phyloP scores from a whole-genome alignment of 2,888 invertebrate species.

The Dioctria linearis region DNA sequence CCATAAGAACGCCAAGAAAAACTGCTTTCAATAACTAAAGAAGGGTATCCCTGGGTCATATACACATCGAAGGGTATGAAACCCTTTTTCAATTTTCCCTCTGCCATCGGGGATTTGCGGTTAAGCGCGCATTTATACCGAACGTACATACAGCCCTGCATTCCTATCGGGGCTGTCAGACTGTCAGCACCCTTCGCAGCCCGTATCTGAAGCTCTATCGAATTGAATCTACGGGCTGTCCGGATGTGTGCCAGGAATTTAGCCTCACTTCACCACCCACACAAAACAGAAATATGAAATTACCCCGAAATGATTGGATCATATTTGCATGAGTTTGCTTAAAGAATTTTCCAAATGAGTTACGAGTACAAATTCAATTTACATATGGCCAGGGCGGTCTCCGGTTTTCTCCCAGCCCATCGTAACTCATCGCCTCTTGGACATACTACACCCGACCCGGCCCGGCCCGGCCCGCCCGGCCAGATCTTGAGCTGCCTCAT shows the following conservation, averaged over 20 bases:
- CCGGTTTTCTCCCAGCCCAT: background rate
- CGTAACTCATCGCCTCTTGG: background rate
- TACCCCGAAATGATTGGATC: constrained; percentile 52
- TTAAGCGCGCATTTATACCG: constrained; percentile 30
- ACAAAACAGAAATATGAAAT: constrained; percentile 50
- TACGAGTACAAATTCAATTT: constrained; percentile 51
- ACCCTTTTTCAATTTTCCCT: constrained; percentile 47
- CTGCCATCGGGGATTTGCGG: constrained; percentile 34
- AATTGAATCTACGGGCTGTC: background rate
- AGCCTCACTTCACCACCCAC: constrained; percentile 12
- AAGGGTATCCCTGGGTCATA: constrained; percentile 26
- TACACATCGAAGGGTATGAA: background rate
- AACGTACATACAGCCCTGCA: background rate
- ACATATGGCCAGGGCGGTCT: background rate
- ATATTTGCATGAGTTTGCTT: constrained; percentile 52
- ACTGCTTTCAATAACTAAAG: constrained; percentile 17
- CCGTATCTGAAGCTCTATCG: background rate
- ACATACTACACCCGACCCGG: background rate
- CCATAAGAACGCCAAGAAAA: constrained; percentile 3
- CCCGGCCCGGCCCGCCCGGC: background rate
- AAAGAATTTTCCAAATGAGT: constrained; percentile 53
- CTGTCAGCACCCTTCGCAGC: background rate
- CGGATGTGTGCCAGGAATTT: background rate
- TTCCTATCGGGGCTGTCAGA: background rate
- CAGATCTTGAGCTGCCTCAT: constrained; percentile 11